Percentiles rank a stretch among this genome's conserved stretches.
phyloP scores from a whole-genome alignment of 2,113 vertebrate species.

The Laterallus jamaicensis region DNA sequence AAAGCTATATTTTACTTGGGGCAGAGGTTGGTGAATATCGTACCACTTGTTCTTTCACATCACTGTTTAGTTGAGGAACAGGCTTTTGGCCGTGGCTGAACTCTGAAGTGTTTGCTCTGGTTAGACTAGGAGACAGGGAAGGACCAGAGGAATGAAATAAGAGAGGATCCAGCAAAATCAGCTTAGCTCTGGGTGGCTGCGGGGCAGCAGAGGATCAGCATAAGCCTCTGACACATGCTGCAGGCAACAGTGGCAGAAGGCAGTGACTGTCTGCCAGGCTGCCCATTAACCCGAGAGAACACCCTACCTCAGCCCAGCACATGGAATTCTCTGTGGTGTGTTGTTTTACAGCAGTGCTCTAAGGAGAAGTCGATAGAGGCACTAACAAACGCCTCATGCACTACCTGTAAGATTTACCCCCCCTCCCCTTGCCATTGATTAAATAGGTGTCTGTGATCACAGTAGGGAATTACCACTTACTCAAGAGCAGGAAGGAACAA shows the following conservation, averaged over 20 bases:
- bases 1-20: background rate
- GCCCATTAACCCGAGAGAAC: background rate
- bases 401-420: background rate
- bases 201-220: background rate
- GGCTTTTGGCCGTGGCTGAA: background rate
- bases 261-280: background rate
- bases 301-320: background rate
- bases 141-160: background rate
- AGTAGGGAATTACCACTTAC: background rate
- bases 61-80: background rate
- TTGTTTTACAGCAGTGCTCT: background rate
- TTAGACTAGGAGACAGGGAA: background rate
- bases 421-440: background rate
- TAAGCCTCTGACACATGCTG: conserved; percentile 6
- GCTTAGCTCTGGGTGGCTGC: background rate
- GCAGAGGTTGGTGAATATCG: background rate
- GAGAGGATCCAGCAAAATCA: conserved; percentile 9
- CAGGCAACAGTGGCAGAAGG: background rate
- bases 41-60: background rate
- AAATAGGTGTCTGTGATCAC: background rate
- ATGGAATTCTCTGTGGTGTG: background rate
- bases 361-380: background rate
- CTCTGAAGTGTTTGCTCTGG: background rate
- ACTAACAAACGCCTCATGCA: background rate
- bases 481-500: background rate